These are phyloP conservation scores for Oplegnathus fasciatus DNA, from an alignment of 2,113 vertebrate genomes.

Conservation along the genomic window DNA sequence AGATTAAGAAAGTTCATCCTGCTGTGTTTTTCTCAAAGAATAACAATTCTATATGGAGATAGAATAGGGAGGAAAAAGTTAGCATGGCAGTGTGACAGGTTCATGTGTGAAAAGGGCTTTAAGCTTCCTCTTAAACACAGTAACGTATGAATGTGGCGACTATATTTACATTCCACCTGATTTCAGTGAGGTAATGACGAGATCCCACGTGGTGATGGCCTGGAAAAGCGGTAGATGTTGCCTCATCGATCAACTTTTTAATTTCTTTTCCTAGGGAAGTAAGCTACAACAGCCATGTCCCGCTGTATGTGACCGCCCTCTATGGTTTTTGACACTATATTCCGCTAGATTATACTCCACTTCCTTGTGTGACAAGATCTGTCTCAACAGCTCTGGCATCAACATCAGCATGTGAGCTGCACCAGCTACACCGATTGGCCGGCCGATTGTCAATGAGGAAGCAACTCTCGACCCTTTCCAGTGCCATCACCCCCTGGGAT, in stretches of 20 bases:
- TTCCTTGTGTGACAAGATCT: background rate
- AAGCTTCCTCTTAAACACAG: background rate
- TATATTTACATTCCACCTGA: background rate
- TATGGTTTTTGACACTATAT: background rate
- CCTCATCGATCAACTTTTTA: background rate
- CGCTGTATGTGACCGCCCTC: no score
- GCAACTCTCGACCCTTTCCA: background rate
- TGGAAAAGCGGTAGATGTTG: background rate
- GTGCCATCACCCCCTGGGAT: background rate
- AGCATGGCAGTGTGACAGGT: background rate
- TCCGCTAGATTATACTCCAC: background rate
- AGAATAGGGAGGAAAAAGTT: background rate
- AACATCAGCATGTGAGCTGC: background rate
- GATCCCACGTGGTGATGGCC: slow-evolving; percentile 2
- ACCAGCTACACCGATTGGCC: background rate
- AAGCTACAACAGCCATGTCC: background rate
- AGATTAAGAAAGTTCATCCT: no score
- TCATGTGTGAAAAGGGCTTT: slow-evolving; percentile 11
- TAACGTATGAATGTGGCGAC: background rate
- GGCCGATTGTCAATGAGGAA: background rate
- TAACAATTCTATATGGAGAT: slow-evolving; percentile 9
- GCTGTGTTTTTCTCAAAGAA: background rate
- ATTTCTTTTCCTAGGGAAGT: background rate
- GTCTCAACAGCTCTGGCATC: background rate
- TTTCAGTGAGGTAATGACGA: background rate